Evolutionary conservation across 2,888 invertebrate species (phyloP).

Genomic region (Netelia virgata): DNA sequence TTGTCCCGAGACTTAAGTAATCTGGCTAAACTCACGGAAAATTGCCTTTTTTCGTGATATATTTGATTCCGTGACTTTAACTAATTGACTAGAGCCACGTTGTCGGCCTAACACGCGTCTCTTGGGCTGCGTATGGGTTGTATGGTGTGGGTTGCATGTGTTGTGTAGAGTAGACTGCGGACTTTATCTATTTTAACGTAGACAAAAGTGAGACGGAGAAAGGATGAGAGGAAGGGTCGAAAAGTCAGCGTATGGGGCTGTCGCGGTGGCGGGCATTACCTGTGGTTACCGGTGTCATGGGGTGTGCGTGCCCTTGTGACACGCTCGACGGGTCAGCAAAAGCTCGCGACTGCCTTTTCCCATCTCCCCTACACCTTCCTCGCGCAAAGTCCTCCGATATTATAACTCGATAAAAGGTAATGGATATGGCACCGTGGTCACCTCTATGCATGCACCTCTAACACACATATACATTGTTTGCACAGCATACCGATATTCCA

Average conservation of each 20-base stretch:
- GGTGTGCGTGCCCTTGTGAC: conserved; percentile 71
- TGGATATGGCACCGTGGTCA: conserved; percentile 75
- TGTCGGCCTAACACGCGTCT: no score
- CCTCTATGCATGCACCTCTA: conserved; percentile 60
- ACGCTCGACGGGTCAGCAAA: conserved; percentile 44
- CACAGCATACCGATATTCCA: conserved; percentile 1
- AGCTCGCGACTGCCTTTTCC: conserved; percentile 37
- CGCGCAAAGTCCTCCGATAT: conserved; percentile 73
- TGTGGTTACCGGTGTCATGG: conserved; percentile 82
- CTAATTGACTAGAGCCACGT: no score
- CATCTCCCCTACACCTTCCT: conserved; percentile 35
- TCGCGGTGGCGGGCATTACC: conserved; percentile 79
- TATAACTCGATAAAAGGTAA: conserved; percentile 77
- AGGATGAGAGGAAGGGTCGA: conserved; percentile 19
- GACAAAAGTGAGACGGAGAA: background rate
- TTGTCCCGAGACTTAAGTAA: no score
- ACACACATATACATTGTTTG: conserved; percentile 50
- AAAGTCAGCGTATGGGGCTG: conserved; percentile 52
- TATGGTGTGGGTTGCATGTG: background rate
- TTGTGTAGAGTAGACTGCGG: conserved; percentile 17
- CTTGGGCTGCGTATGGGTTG: background rate
- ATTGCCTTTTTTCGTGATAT: no score
- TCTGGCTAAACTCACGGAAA: no score
- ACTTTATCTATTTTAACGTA: conserved; percentile 3
- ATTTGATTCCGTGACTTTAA: no score